Conservation (phyloP, 2,113 vertebrate genomes). For the Sapayoa aenigma region DNA sequence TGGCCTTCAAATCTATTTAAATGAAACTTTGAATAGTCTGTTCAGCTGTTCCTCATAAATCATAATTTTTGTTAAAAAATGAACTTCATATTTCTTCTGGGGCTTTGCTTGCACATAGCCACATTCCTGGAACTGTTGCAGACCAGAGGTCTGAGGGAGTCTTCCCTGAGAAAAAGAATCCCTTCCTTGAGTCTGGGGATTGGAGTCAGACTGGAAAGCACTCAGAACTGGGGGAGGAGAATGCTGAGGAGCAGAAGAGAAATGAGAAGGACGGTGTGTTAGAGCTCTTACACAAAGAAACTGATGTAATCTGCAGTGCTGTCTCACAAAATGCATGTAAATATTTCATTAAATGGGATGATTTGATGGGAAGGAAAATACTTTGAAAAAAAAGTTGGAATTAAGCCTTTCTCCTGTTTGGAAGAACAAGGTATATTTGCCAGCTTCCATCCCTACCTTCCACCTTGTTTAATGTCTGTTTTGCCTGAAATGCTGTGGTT, state of each 20-base stretch:
- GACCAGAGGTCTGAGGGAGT: neutral
- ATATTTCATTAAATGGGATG: neutral
- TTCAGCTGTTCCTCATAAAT: constrained; percentile 65
- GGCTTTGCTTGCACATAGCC: constrained; percentile 14
- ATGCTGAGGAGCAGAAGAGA: neutral
- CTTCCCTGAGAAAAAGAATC: neutral
- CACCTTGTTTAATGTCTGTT: neutral
- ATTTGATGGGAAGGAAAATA: neutral
- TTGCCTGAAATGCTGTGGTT: neutral
- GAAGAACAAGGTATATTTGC: neutral
- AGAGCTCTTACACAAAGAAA: neutral
- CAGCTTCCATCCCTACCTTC: neutral
- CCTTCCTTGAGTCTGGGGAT: neutral
- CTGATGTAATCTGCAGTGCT: fast-evolving
- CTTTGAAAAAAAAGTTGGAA: neutral
- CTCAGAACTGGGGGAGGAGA: neutral
- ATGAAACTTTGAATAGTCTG: neutral
- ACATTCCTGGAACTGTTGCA: constrained; percentile 18
- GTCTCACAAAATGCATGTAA: neutral
- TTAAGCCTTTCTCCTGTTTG: neutral
- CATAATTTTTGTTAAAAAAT: constrained; percentile 37
- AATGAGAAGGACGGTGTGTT: neutral
- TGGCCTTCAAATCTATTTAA: constrained; percentile 30
- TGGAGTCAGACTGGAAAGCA: neutral
- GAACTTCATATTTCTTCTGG: constrained; percentile 43